Base-by-base conservation (phyloP, 1,140 invertebrate genomes). In the Helicoverpa zea region DNA sequence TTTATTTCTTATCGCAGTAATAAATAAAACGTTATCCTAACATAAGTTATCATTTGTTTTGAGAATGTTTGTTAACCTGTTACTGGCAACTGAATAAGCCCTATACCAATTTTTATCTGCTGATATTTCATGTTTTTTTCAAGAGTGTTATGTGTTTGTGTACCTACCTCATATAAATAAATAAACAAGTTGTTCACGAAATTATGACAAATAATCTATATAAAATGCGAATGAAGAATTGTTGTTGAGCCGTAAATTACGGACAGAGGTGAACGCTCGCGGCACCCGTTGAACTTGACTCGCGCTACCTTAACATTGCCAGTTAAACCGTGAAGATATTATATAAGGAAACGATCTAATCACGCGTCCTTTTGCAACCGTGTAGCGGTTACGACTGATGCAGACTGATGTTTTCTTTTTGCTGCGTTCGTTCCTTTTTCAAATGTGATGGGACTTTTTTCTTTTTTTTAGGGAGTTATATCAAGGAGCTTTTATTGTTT, bases 241-340 rank as follows among this genome's bases (percentile, higher is more conserved):
- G 59, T 72, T 77, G 43, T 43, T 77, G 74, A 63, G 72, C 63
- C 18, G 74, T 49, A 29, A 72, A 54, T 74, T 63, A 63, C 77
- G 61, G 52, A 16, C 63, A 73, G 75, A 85, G 91, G 89, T 92
- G 88, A 92, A 92, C 83, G 91, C 56, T 79, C 88, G 81, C 79
- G 70, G 78, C 68, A 70, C 81, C 78, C 54, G 82, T 72, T 91
- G 91, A 92, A 91, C 91, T 92, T 92, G 91, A 91, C 91, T 92
- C 79, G 81, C 80, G 49, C 84, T 87, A 85, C 88, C 89, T 88
- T 87, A 87, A 88, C 84, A 88, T 89, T 88, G 89, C 81, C 58
- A 75, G 77, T 77, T 54, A 43, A 54, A 51, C 9, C 72, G 80
- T 74, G 68, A 83, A 74, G 64, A 81, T 72, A 82, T 80, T 80